Conservation (phyloP, 1,140 invertebrate species). For the Bombyx mori region ASM3026992v2 NC_085117.1:1628501-1629000, state of each 20-base stretch:
- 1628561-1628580: slow-evolving; percentile 14
- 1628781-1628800: no score
- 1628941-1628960: no score
- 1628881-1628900: no score
- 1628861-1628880: no score
- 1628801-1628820: no score
- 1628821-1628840: no score
- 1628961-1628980: no score
- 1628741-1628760: not conserved
- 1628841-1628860: no score
- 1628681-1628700: not conserved
- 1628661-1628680: not conserved
- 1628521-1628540: slow-evolving; percentile 12
- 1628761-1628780: not conserved
- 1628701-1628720: not conserved
- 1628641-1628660: not conserved
- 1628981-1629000: no score
- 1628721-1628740: not conserved
- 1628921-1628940: no score
- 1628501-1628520: slow-evolving; percentile 10
- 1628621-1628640: not conserved
- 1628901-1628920: no score
- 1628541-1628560: slow-evolving; percentile 6
- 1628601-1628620: not conserved
- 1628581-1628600: slow-evolving; percentile 16